phyloP scores from a whole-genome alignment of 1,140 invertebrate genomes.

The Brachionus calyciflorus region DNA sequence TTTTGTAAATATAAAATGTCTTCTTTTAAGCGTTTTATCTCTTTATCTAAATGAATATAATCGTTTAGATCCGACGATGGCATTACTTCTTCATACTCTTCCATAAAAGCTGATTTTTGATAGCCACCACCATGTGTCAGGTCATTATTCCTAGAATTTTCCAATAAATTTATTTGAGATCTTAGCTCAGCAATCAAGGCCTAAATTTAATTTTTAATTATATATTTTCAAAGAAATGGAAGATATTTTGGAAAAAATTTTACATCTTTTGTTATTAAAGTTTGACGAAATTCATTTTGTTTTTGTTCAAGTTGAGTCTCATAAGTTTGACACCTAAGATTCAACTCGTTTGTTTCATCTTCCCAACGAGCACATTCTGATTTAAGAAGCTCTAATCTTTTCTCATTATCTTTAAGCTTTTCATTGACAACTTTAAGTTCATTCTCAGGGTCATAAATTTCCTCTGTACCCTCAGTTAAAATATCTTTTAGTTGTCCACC shows the following conservation, averaged over 20 bases:
- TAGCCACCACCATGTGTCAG: background rate
- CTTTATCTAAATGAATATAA: conserved; percentile 42
- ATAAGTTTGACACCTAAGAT: background rate
- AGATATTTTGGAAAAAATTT: background rate
- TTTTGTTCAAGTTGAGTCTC: conserved; percentile 41
- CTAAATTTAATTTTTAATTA: too few species aligned
- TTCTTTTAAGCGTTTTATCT: conserved; percentile 27
- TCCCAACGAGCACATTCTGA: conserved; percentile 35
- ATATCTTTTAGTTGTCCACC: conserved; percentile 42
- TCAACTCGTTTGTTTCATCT: conserved; percentile 34
- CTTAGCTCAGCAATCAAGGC: background rate
- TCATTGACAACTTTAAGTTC: conserved; percentile 31
- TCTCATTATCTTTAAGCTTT: conserved; percentile 39
- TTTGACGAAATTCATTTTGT: background rate
- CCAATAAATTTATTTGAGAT: background rate
- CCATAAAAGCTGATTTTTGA: conserved; percentile 46
- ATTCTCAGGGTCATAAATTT: conserved; percentile 26
- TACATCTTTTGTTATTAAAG: conserved; percentile 10
- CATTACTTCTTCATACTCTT: conserved; percentile 46
- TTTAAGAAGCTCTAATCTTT: conserved; percentile 11
- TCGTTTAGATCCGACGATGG: conserved; percentile 31
- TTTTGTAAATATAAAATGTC: conserved; percentile 13
- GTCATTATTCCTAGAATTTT: background rate
- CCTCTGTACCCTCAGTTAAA: conserved; percentile 34
- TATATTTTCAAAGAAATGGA: too few species aligned